Evolutionary conservation across 2,888 invertebrate species (phyloP).

Genomic region (Balanococcus diminutus): DNA sequence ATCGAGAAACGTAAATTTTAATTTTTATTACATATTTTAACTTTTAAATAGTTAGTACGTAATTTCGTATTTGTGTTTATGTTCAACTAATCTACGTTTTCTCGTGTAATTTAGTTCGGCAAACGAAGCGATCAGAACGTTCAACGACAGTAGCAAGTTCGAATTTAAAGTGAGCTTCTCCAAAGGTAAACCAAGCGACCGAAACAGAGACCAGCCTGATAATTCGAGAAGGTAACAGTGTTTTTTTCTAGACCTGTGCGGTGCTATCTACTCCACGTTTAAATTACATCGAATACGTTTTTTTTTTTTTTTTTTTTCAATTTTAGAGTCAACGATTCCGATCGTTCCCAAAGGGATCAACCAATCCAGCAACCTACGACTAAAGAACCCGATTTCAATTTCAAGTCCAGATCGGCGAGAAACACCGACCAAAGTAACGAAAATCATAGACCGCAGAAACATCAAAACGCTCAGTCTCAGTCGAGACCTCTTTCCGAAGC

Average conservation of each 20-base stretch:
- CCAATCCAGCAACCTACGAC: not conserved
- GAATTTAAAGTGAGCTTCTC: not conserved
- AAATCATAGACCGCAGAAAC: too few species aligned
- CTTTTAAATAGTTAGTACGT: too few species aligned
- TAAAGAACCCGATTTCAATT: not conserved
- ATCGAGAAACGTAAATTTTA: too few species aligned
- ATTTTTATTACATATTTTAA: too few species aligned
- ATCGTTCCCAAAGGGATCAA: not conserved
- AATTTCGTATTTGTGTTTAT: too few species aligned
- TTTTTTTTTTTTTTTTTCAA: too few species aligned
- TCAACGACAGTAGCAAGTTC: not conserved
- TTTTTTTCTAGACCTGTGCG: not conserved
- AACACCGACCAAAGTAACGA: too few species aligned
- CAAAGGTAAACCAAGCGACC: not conserved
- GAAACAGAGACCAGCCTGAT: not conserved
- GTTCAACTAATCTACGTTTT: not conserved
- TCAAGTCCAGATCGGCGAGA: not conserved
- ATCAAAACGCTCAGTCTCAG: too few species aligned
- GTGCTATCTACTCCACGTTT: too few species aligned
- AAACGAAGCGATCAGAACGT: not conserved
- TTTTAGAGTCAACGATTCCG: not conserved
- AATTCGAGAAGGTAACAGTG: not conserved
- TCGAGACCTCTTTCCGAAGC: too few species aligned
- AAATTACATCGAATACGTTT: too few species aligned
- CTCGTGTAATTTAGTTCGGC: not conserved